Evolutionary conservation across 2,888 invertebrate genomes (phyloP), one percentile per base, ranked within the genome.

Genomic region (Spilarctia lutea): DNA sequence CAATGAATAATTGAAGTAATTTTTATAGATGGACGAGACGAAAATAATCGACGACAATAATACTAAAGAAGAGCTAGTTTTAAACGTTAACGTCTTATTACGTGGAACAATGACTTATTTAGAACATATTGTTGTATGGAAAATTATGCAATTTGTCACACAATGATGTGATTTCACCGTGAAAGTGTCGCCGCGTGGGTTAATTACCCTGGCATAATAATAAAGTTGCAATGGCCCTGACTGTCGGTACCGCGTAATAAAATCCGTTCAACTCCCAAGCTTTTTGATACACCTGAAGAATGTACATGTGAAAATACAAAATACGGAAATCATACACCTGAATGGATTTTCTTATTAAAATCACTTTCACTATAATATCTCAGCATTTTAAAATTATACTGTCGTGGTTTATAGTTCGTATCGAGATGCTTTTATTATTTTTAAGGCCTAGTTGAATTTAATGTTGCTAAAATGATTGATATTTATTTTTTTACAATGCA

Each of bases 281-380:
- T 86, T 86, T 85, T 86, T 76, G 71, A 81, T 88, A 83, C 85
- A 79, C 76, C 18, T 71, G 11, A 72, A 39, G 74, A 78, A 76
- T 77, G 79, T 85, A 77, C 75, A 79, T 83, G 83, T 75, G 77
- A 87, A 86, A 84, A 85, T 82, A 74, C 78, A 87, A 86, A 84
- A 85, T 82, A 74, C 78, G 68, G 65, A 77, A 75, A 75, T 80
- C 76, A 80, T 80, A 77, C 66, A 73, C 79, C 79, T 77, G 81
- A 76, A 79, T 85, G 84, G 73, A 82, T 81, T 78, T 85, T 75
- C 79, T 83, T 84, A 75, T 56, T 73, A 68, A 72, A 79, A 70
- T 71, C 65, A 84, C 89, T 93, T 94, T 93, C 93, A 86, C 92
- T 42, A 89, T 87, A 89, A 84, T 91, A 91, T 93, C 90, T 90